A percentile compares a stretch with the other conserved stretches of the same genome.
These are phyloP conservation scores for Mastomys coucha DNA, from an alignment of 2,113 vertebrate genomes.

Conservation along the genomic window DNA sequence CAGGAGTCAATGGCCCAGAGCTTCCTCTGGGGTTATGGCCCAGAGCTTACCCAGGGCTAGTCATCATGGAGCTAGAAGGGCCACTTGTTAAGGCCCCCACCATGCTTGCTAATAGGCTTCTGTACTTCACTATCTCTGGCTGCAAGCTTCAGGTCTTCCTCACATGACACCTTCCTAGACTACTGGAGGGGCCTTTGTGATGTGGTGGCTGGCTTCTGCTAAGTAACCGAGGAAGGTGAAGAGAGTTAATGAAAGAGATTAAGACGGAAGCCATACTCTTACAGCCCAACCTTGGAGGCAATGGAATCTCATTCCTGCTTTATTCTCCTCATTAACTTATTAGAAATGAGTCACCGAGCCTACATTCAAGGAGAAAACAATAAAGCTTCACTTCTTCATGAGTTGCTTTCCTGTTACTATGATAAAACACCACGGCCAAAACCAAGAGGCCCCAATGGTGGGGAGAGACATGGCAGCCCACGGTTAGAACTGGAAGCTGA, in stretches of 20 bases:
- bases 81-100: neutral
- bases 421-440: neutral
- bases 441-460: neutral
- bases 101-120: neutral
- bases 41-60: too few species aligned
- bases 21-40: neutral
- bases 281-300: neutral
- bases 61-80: neutral
- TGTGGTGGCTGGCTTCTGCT: neutral
- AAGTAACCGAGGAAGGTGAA: neutral
- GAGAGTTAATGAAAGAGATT: neutral
- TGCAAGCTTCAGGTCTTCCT: neutral
- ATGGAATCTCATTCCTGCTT: neutral
- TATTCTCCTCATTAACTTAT: neutral
- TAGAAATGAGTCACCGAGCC: neutral
- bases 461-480: neutral
- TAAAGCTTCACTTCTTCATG: neutral
- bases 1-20: neutral
- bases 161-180: fast-evolving
- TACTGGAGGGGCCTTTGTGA: neutral
- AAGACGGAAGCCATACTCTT: neutral
- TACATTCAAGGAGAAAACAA: neutral
- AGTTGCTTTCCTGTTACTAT: neutral
- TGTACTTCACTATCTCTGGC: neutral
- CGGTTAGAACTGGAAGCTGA: neutral